Evolutionary conservation across 2,888 invertebrate genomes (phyloP).

Genomic region (Petrolisthes cinctipes): DNA sequence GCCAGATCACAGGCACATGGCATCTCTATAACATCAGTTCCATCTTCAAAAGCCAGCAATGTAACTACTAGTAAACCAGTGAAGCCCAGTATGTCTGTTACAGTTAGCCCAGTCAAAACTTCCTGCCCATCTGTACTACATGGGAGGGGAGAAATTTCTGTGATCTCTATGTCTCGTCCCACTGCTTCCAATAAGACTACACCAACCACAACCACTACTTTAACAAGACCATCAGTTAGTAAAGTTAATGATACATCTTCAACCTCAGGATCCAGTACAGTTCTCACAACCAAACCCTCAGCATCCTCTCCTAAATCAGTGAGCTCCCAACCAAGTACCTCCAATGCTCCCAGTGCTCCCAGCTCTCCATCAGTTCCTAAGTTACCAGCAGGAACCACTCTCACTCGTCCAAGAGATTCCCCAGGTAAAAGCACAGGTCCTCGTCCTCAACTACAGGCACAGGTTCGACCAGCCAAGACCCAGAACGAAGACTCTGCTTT

Average conservation of each 20-base stretch:
- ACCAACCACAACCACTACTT: constrained; percentile 7
- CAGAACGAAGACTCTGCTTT: constrained; percentile 2
- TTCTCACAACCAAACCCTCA: not conserved
- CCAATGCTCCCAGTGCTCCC: not conserved
- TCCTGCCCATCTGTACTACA: constrained; percentile 32
- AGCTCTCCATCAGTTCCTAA: constrained; percentile 35
- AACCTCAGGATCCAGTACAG: not conserved
- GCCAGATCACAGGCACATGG: constrained; percentile 42
- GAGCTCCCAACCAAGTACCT: not conserved
- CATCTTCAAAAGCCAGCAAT: constrained; percentile 22
- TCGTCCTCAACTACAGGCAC: constrained; percentile 43
- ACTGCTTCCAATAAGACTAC: constrained; percentile 10
- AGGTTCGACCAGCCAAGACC: constrained; percentile 26
- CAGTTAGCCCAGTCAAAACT: constrained; percentile 46
- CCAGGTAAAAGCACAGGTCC: constrained; percentile 30
- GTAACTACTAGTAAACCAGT: not conserved
- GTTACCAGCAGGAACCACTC: constrained; percentile 52
- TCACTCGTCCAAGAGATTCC: constrained; percentile 39
- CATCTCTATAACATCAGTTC: constrained; percentile 55
- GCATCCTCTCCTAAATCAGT: constrained; percentile 10
- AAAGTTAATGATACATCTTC: not conserved
- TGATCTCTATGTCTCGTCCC: constrained; percentile 40
- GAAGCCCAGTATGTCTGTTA: constrained; percentile 51
- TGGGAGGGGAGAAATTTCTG: constrained; percentile 41
- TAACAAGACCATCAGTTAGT: not conserved